phyloP scores from a whole-genome alignment of 2,113 vertebrate genomes.

The Haplotaxodon microlepis region DNA sequence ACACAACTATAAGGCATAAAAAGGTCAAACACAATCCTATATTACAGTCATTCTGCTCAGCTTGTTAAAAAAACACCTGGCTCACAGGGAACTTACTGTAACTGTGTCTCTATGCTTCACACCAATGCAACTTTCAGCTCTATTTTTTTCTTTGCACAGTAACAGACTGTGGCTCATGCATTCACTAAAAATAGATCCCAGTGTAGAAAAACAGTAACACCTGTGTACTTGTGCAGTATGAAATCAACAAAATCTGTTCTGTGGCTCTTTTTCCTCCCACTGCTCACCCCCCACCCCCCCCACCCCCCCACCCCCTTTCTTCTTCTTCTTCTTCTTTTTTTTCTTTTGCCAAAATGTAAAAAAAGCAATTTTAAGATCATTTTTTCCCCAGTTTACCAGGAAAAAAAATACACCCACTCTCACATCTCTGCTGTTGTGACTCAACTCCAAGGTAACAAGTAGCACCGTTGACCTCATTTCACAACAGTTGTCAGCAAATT shows the following conservation, averaged over 20 bases:
- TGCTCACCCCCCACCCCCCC: rapidly evolving
- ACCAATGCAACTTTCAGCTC: background rate
- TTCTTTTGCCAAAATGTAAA: background rate
- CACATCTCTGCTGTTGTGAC: background rate
- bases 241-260: background rate
- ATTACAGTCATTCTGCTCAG: background rate
- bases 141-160: background rate
- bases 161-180: background rate
- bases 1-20: background rate
- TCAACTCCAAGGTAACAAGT: background rate
- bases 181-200: background rate
- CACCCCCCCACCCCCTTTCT: rapidly evolving
- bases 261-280: background rate
- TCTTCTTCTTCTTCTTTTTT: rapidly evolving
- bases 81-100: background rate
- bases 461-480: background rate
- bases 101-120: background rate
- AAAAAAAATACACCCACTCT: background rate
- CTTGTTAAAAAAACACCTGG: background rate
- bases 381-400: background rate
- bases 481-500: background rate
- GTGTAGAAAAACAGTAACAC: background rate
- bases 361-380: background rate
- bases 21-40: background rate
- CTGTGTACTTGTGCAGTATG: background rate